Evolutionary conservation across 2,113 vertebrate genomes (phyloP).

Genomic region (Collichthys lucidus): DNA sequence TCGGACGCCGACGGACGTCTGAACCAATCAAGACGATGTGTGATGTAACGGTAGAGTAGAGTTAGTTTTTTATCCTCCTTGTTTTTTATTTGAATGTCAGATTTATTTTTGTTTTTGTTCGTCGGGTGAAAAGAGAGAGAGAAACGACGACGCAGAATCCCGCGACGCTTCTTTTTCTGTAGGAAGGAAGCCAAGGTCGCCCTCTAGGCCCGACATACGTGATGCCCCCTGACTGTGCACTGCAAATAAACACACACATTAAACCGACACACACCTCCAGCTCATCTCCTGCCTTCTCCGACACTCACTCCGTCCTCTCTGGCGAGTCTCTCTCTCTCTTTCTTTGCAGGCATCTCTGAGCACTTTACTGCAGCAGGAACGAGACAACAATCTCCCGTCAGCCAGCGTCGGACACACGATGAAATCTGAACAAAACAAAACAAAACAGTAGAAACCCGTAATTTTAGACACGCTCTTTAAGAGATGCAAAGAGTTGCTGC

Average conservation of each 20-base stretch:
- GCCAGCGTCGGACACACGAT: slow-evolving; percentile 54
- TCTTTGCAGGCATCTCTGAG: slow-evolving; percentile 76
- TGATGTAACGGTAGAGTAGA: slow-evolving; percentile 38
- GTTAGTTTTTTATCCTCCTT: slow-evolving; percentile 22
- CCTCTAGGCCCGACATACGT: slow-evolving; percentile 15
- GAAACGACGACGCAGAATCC: neutral
- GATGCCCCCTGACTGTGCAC: slow-evolving; percentile 53
- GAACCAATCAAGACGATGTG: slow-evolving; percentile 64
- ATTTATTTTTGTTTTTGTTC: slow-evolving; percentile 23
- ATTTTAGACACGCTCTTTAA: slow-evolving; percentile 17
- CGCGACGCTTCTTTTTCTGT: slow-evolving; percentile 27
- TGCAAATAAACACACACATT: neutral
- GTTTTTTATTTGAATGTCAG: slow-evolving; percentile 44
- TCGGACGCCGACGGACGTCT: slow-evolving; percentile 50
- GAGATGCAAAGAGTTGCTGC: slow-evolving; percentile 47
- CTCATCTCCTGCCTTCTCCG: neutral
- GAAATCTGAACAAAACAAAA: too few relatives aligned
- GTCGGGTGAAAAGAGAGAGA: slow-evolving; percentile 44
- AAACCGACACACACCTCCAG: neutral
- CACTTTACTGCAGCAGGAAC: slow-evolving; percentile 81
- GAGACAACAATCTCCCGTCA: slow-evolving; percentile 68
- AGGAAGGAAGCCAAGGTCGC: slow-evolving; percentile 50
- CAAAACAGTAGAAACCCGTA: neutral
- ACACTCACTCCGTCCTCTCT: slow-evolving; percentile 8
- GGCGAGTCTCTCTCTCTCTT: neutral